Evolutionary conservation across 1,140 invertebrate genomes (phyloP).

Genomic region (Pachypsylla venusta): DNA sequence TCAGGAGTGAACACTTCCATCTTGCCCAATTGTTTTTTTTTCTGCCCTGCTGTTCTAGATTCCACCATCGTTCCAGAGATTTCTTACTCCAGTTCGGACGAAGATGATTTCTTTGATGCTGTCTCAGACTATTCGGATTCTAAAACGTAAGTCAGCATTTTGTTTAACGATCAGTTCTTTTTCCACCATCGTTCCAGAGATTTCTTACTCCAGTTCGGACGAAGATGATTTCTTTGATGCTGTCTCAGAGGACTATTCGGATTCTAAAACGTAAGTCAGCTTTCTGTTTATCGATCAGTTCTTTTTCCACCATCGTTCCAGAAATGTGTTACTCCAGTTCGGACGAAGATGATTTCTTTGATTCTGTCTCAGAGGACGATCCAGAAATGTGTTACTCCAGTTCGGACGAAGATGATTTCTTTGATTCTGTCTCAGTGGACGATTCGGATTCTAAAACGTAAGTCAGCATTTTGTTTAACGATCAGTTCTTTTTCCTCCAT

Average conservation of each 20-base stretch:
- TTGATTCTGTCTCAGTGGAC: constrained; percentile 52
- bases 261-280: neutral
- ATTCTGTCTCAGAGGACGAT: constrained; percentile 52
- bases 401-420: constrained; percentile 93
- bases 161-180: too few relatives aligned
- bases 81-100: constrained; percentile 91
- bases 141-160: neutral
- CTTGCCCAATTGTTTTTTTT: too few relatives aligned
- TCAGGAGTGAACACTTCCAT: too few relatives aligned
- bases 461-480: too few relatives aligned
- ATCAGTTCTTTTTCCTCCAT: too few relatives aligned
- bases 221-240: constrained; percentile 95
- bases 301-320: too few relatives aligned
- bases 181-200: constrained; percentile 82
- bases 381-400: constrained; percentile 89
- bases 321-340: constrained; percentile 90
- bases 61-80: constrained; percentile 83
- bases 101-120: constrained; percentile 92
- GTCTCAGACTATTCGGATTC: constrained; percentile 24
- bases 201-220: constrained; percentile 89
- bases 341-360: constrained; percentile 92
- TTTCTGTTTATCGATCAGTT: too few relatives aligned
- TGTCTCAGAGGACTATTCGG: constrained; percentile 25
- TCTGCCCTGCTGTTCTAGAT: too few relatives aligned
- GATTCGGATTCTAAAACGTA: neutral